Base-by-base conservation (phyloP, 92 coral and sea anemone genomes). In the Galaxea fascicularis region DNA sequence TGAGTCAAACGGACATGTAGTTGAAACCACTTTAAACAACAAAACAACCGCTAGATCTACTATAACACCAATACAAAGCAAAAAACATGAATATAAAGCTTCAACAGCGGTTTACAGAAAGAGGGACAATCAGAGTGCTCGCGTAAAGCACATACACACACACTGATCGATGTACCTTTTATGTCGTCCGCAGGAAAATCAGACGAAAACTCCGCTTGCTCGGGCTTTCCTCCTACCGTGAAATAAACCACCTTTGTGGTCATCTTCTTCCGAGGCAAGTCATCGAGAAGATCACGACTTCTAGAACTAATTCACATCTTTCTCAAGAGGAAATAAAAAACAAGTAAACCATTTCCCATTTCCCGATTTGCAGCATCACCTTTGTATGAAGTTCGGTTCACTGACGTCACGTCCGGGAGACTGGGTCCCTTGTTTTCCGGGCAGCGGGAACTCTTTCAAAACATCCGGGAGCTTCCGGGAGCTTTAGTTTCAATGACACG, bases 201-300 rank as follows among this genome's bases (percentile, higher is more conserved):
- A 8, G 89, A 63, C 31, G 89, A 41, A 39, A 94, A 92, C 51
- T 94, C 98, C 3, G 98, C 98, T 58, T 94, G 98, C 27, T 94
- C 98, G 14, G 91, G 82, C 70, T 80, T 90, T 52, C 85, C 95
- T 60, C 98, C 98, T 21, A 94, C 95, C 24, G 91, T 89, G 63
- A 94, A 94, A 83, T 94, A 94, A 65, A 94, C 89, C 73, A 94
- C 92, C 84, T 94, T 94, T 41, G 95, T 70, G 79, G 98, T 90
- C 98, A 94, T 94, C 65, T 57, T 73, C 76, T 74, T 73, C 45
- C 51, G 54, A n/a, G 52, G 21, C 56, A 79, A 71, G 74, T 51
- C 86, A 70, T 70, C 70, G 86, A 82, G 25, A 45, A 71, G n/a
- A 25, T 25, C 27, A 25, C 70, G 15, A 10, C 47, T 70, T 82